Conservation (phyloP, 2,113 vertebrate species). For the Phrynosoma blainvillii region DNA sequence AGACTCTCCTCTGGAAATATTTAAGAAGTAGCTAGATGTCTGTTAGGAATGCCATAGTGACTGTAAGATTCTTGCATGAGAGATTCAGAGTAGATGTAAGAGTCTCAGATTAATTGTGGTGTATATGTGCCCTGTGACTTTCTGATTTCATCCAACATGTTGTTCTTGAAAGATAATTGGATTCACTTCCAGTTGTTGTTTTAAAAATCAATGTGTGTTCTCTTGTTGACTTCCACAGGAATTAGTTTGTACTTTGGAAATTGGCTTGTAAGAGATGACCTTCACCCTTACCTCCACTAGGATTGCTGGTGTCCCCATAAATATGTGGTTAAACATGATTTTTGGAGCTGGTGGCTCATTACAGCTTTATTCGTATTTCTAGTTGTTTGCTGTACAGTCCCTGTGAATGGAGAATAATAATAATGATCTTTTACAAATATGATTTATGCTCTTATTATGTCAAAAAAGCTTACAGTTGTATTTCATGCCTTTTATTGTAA, state of each 20-base stretch:
- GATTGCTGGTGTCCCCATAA: neutral
- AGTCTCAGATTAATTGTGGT: neutral
- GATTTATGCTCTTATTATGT: constrained; percentile 38
- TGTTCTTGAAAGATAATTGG: neutral
- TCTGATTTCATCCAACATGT: fast-evolving
- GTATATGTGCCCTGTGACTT: neutral
- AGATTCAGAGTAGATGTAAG: neutral
- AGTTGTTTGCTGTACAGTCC: neutral
- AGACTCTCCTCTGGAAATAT: neutral
- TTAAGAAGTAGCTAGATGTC: neutral
- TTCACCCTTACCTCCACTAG: neutral
- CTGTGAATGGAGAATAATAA: neutral
- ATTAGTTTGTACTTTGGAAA: too few species aligned
- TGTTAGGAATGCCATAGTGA: neutral
- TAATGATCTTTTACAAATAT: neutral
- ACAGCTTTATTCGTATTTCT: constrained; percentile 31
- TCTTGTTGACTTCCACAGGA: neutral
- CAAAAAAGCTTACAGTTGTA: neutral
- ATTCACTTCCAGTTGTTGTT: neutral
- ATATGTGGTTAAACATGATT: neutral
- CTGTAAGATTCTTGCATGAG: neutral
- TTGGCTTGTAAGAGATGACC: neutral
- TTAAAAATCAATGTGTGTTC: neutral
- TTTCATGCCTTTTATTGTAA: neutral
- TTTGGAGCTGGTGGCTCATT: constrained; percentile 25